Evolutionary conservation across 2,797 vertebrate species (phyloP).

Genomic region (Ciconia nigra): DNA sequence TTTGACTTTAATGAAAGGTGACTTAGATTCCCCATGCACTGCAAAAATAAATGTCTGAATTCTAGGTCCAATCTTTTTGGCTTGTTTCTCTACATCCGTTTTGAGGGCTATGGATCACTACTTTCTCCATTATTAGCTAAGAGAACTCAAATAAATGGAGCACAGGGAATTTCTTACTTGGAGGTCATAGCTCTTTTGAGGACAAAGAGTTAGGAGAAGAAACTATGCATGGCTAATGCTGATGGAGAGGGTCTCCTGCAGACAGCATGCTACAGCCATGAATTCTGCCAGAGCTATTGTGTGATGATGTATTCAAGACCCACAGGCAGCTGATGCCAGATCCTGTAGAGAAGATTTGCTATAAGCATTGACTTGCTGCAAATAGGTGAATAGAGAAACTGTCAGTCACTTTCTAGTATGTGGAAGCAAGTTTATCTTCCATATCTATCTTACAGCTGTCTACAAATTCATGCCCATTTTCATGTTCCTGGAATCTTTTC

Average conservation of each 20-base stretch:
- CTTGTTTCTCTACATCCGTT: not conserved
- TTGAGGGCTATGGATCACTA: not conserved
- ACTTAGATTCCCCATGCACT: not conserved
- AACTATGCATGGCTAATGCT: not conserved
- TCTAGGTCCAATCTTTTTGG: not conserved
- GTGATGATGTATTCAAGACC: not conserved
- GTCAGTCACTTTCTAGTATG: not conserved
- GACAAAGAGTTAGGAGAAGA: not conserved
- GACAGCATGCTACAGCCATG: not conserved
- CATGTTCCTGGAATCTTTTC: not conserved
- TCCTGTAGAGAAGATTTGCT: not conserved
- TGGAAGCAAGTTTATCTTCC: slow-evolving; percentile 8
- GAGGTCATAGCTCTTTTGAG: not conserved
- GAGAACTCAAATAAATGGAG: not conserved
- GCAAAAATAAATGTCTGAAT: not conserved
- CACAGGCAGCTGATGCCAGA: not conserved
- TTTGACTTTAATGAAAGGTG: not conserved
- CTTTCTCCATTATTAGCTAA: not conserved
- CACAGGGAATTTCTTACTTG: not conserved
- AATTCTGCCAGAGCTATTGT: not conserved
- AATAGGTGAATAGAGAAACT: not conserved
- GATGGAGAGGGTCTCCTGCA: not conserved
- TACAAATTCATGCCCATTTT: slow-evolving; percentile 14
- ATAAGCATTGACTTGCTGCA: not conserved
- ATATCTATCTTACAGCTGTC: slow-evolving; percentile 19